Evolutionary conservation across 2,797 vertebrate species (phyloP).

Genomic region (Chelmon rostratus): DNA sequence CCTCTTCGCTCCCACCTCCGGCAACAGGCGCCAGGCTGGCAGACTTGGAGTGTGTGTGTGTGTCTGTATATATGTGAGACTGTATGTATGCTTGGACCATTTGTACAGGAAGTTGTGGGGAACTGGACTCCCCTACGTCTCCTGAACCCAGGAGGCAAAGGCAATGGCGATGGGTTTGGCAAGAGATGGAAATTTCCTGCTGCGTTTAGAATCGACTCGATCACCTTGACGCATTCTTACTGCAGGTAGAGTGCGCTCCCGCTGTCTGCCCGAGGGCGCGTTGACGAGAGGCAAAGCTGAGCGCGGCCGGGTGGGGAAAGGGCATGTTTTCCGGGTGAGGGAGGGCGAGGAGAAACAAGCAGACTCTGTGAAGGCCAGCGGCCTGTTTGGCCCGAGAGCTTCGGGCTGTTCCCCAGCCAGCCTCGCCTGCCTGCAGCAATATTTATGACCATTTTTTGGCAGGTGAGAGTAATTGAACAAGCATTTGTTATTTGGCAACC

Average conservation of each 20-base stretch:
- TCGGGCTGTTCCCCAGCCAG: constrained; percentile 64
- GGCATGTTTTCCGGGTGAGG: constrained; percentile 51
- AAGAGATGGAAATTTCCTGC: constrained; percentile 7
- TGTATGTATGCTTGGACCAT: constrained; percentile 36
- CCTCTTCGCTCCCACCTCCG: constrained; percentile 27
- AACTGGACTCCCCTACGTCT: constrained; percentile 36
- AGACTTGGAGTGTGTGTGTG: constrained; percentile 6
- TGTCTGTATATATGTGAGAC: constrained; percentile 10
- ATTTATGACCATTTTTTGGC: constrained; percentile 78
- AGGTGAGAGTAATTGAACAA: constrained; percentile 78
- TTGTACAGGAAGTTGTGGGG: constrained; percentile 66
- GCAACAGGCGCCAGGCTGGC: constrained; percentile 61
- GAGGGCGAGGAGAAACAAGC: constrained; percentile 47
- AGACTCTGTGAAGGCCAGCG: constrained; percentile 49
- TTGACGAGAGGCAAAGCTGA: constrained; percentile 11
- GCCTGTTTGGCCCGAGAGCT: constrained; percentile 63
- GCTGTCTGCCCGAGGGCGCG: constrained; percentile 19
- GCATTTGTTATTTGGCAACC: constrained; percentile 80
- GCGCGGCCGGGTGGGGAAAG: constrained; percentile 34
- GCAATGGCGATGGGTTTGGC: neutral
- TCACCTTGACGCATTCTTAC: neutral
- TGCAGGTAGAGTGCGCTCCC: neutral
- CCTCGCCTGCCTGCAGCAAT: constrained; percentile 70
- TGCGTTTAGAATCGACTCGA: neutral
- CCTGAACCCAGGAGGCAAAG: neutral